Evolutionary conservation across 2,797 vertebrate species (phyloP).

Genomic region (Leptoclinus maculatus): DNA sequence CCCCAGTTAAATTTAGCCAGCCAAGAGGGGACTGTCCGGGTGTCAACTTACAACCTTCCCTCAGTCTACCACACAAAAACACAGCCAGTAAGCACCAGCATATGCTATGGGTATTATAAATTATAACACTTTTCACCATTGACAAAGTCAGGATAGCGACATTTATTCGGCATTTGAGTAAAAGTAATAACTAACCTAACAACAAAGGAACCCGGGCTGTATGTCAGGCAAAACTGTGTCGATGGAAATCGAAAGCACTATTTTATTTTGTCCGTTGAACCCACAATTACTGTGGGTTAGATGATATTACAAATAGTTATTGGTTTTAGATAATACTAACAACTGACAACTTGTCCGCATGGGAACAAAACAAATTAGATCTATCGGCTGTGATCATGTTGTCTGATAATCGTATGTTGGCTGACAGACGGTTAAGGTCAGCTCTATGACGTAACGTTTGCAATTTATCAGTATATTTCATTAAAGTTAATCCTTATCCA

Average conservation of each 20-base stretch:
- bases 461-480: fast-evolving
- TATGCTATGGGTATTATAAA: slow-evolving; percentile 3
- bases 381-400: background rate
- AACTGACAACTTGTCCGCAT: background rate
- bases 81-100: slow-evolving; percentile 37
- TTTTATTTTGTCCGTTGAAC: too few species aligned
- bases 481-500: fast-evolving
- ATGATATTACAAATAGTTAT: background rate
- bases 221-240: background rate
- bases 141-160: background rate
- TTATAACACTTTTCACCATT: background rate
- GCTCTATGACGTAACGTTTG: background rate
- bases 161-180: background rate
- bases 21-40: slow-evolving; percentile 74
- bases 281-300: background rate
- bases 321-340: background rate
- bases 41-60: slow-evolving; percentile 81
- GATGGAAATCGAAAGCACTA: background rate
- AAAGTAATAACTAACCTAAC: background rate
- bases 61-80: slow-evolving; percentile 60
- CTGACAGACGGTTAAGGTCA: background rate
- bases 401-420: background rate
- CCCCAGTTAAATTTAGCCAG: slow-evolving; percentile 85
- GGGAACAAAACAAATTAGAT: slow-evolving; percentile 8
- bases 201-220: background rate